Base-by-base conservation (phyloP, 2,113 vertebrate species). In the Salvator merianae region DNA sequence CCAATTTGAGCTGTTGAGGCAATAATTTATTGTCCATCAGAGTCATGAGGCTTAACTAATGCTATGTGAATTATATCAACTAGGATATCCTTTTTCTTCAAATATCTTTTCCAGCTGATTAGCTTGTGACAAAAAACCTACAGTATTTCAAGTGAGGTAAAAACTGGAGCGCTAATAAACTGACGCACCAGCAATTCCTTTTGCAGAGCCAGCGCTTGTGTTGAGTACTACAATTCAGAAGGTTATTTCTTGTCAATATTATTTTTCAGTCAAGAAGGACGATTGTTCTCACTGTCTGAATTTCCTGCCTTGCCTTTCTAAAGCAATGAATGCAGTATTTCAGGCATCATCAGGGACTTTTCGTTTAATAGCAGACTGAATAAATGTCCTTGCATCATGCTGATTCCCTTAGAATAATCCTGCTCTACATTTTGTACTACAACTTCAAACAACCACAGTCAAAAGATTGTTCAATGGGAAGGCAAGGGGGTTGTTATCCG, bases 1-100 rank as follows among this genome's bases (percentile, higher is more conserved):
- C 88, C 78, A 82, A 43, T 92, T 88, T 89, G 89, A 92, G 91
- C 89, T 93, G 90, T 90, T 93, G 89, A 87, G 91, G 89, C 91
- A 92, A 92, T 95, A 92, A 93, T 92, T 95, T 93, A 89, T 94
- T 95, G 93, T 93, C 93, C 86, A 30, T 95, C 94, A 95, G 88
- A 93, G 66, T 88, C 88, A 81, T 34, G 83, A 91, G 85, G 92
- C 92, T 92, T 90, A 93, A 88, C 86, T 94, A 95, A 94, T 92
- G 79, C 90, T 89, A 93, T 93, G 90, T 93, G 92, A 94, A 90
- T 83, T 91, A 28, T 88, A 88, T 94, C 90, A 94, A 89, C 88
- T 90, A 93, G 80, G 91, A 91, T 90, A 94, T 81, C 84, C 82
- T 89, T 93, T 92, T 87, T 87, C 93, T 90, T 93, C 92, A 94